A percentile compares a stretch with the other conserved stretches of the same genome.
These are phyloP conservation scores for Trichogramma dendrolimi DNA, from an alignment of 2,888 invertebrate genomes.

Conservation along the genomic window DNA sequence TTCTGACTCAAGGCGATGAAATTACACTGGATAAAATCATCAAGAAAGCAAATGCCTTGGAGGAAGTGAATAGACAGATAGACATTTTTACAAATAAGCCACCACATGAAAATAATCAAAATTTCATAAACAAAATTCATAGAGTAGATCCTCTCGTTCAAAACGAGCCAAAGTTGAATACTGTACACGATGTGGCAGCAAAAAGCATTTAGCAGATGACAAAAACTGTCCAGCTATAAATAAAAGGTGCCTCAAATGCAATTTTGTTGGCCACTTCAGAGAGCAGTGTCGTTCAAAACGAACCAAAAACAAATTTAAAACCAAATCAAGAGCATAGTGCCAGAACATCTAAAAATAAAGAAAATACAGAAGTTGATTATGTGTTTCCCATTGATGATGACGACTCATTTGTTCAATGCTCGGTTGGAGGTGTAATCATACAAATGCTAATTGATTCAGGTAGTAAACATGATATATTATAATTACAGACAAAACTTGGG, in stretches of 20 bases:
- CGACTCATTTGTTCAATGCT: conserved; percentile 1
- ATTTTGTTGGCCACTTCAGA: conserved; percentile 31
- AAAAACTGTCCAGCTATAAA: conserved; percentile 32
- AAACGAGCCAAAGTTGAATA: conserved; percentile 7
- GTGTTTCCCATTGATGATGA: conserved; percentile 22
- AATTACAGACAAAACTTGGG: conserved; percentile 29
- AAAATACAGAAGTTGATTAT: conserved; percentile 17
- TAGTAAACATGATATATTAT: conserved; percentile 31
- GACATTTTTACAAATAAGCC: conserved; percentile 7
- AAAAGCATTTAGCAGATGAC: conserved; percentile 17
- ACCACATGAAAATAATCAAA: no score
- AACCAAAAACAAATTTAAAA: conserved; percentile 1
- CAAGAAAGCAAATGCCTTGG: conserved; percentile 28
- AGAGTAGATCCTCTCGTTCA: conserved; percentile 14
- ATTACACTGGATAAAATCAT: background rate
- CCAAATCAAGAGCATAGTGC: conserved; percentile 24
- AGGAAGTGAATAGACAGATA: conserved; percentile 28
- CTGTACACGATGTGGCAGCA: conserved; percentile 17
- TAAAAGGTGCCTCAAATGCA: conserved; percentile 31
- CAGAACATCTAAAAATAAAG: background rate
- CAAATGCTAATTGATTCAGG: conserved; percentile 34
- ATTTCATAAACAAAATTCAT: conserved; percentile 11
- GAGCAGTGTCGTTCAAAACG: conserved; percentile 25
- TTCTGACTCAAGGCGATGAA: no score
- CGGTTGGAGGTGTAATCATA: conserved; percentile 28